Evolutionary conservation across 2,888 invertebrate genomes (phyloP).

Genomic region (Andrena haemorrhoa): DNA sequence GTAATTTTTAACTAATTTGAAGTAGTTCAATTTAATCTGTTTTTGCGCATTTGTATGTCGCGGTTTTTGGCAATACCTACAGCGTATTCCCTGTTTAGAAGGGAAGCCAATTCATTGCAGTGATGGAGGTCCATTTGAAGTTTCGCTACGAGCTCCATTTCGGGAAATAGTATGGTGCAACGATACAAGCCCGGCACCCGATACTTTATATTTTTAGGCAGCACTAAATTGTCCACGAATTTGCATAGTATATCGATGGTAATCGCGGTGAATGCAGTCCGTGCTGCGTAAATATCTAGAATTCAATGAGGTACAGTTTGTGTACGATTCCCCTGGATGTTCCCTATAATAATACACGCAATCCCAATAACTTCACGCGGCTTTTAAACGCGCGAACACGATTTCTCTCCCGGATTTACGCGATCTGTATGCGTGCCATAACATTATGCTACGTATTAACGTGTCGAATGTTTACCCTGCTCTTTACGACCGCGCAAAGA

Average conservation of each 20-base stretch:
- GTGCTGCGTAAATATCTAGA: conserved; percentile 50
- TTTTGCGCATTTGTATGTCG: too few species aligned
- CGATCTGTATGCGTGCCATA: conserved; percentile 8
- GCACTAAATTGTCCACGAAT: conserved; percentile 38
- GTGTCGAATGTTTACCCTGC: conserved; percentile 1
- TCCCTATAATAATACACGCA: conserved; percentile 30
- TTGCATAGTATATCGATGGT: conserved; percentile 43
- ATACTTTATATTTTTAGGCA: conserved; percentile 35
- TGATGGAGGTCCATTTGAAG: background rate
- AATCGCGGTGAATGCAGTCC: conserved; percentile 36
- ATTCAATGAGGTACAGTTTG: conserved; percentile 53
- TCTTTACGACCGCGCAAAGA: conserved; percentile 8
- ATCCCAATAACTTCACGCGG: conserved; percentile 41
- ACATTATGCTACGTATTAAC: conserved; percentile 9
- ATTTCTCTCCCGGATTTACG: conserved; percentile 37
- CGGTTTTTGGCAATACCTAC: too few species aligned
- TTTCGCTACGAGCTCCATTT: conserved; percentile 14
- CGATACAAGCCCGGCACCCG: background rate
- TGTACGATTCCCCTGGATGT: conserved; percentile 11
- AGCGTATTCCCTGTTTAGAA: too few species aligned
- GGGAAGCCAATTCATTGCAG: background rate
- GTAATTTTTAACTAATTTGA: too few species aligned
- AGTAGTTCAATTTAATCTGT: too few species aligned
- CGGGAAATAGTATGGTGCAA: background rate
- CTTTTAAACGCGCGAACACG: conserved; percentile 40